Conservation (phyloP, 2,113 vertebrate genomes). For the Ia io region DNA sequence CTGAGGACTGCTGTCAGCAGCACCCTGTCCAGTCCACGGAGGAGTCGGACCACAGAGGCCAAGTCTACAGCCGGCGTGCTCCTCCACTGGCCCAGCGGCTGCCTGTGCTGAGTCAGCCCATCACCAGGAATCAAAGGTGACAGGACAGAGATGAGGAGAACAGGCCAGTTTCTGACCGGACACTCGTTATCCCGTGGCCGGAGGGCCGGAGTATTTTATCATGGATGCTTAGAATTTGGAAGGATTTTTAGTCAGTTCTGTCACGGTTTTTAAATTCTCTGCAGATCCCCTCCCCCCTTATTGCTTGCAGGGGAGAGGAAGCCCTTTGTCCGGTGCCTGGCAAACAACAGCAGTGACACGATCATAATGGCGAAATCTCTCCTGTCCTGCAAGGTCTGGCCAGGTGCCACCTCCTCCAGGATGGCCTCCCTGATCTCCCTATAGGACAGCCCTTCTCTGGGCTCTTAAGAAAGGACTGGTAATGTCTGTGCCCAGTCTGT, state of each 20-base stretch:
- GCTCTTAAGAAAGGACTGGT: neutral
- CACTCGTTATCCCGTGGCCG: rapidly evolving
- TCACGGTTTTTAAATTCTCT: neutral
- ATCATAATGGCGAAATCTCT: no score
- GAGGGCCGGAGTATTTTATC: neutral
- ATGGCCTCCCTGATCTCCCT: neutral
- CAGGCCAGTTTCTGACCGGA: neutral
- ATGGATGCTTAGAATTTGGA: no score
- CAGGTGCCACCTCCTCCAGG: neutral
- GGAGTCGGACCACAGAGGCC: neutral
- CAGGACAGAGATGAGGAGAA: neutral
- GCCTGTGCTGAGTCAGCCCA: rapidly evolving
- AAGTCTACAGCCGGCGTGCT: rapidly evolving
- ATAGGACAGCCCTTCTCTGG: neutral
- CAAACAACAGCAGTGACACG: neutral
- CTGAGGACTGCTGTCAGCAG: rapidly evolving
- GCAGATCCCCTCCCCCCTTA: no score
- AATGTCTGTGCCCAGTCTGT: neutral
- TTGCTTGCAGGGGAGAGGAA: neutral
- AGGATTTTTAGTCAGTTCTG: neutral
- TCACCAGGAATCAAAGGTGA: neutral
- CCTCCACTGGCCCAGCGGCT: neutral
- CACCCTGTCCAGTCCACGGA: rapidly evolving
- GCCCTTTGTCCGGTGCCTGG: neutral
- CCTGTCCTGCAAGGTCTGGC: neutral